These are phyloP conservation scores for Lycia hirtaria DNA, from an alignment of 2,888 invertebrate genomes.

Conservation along the genomic window DNA sequence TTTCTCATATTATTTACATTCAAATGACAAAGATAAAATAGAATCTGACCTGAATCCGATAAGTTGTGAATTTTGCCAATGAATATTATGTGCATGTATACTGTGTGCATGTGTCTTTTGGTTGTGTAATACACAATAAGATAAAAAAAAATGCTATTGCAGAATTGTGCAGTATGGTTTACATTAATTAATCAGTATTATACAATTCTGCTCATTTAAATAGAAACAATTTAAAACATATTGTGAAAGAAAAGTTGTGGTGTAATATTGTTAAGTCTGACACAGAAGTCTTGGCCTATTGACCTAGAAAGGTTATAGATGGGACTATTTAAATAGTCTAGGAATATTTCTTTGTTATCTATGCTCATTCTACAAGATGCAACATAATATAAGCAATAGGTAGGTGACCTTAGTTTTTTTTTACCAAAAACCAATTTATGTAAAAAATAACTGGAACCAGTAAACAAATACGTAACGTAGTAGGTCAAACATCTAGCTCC, in stretches of 20 bases:
- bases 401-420: slow-evolving; percentile 2
- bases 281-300: slow-evolving; percentile 35
- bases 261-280: slow-evolving; percentile 26
- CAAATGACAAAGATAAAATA: too few relatives aligned
- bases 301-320: slow-evolving; percentile 27
- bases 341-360: not conserved
- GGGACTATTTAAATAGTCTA: slow-evolving; percentile 1
- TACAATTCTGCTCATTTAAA: slow-evolving; percentile 6
- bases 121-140: too few relatives aligned
- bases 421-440: not conserved
- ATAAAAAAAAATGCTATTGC: too few relatives aligned
- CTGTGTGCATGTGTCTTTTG: too few relatives aligned
- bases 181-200: slow-evolving; percentile 4
- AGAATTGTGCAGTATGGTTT: not conserved
- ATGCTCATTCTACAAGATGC: not conserved
- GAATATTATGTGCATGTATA: too few relatives aligned
- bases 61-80: too few relatives aligned
- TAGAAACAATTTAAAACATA: slow-evolving; percentile 20
- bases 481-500: slow-evolving; percentile 27
- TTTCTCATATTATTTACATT: too few relatives aligned
- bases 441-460: slow-evolving; percentile 13
- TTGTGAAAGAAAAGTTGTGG: slow-evolving; percentile 21
- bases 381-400: slow-evolving; percentile 1
- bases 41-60: too few relatives aligned
- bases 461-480: slow-evolving; percentile 23